These are phyloP conservation scores for Crocuta crocuta DNA, from an alignment of 2,113 vertebrate genomes.

Conservation along the genomic window DNA sequence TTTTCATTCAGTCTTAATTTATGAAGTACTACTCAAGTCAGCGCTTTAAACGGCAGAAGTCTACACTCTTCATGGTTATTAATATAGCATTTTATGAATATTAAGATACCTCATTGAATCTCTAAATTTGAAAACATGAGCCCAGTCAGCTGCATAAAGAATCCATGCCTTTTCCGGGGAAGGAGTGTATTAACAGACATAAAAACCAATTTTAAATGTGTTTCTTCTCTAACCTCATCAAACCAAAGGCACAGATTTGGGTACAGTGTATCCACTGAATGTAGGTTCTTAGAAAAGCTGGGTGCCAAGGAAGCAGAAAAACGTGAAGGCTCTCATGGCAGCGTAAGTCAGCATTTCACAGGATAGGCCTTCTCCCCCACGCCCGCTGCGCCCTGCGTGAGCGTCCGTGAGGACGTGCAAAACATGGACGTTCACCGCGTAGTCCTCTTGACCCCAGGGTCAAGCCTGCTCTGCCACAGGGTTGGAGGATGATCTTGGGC, in stretches of 20 bases:
- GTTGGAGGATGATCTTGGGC: not conserved
- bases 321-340: not conserved
- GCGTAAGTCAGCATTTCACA: not conserved
- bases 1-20: not conserved
- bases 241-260: conserved; percentile 22
- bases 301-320: not conserved
- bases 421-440: not conserved
- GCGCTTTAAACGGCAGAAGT: not conserved
- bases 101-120: conserved; percentile 42
- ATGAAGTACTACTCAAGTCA: not conserved
- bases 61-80: not conserved
- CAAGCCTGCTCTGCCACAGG: not conserved
- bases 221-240: not conserved
- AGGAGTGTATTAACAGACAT: not conserved
- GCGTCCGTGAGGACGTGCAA: not conserved
- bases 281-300: not conserved
- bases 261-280: not conserved
- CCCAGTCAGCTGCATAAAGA: not conserved
- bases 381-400: not conserved
- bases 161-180: not conserved
- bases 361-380: not conserved
- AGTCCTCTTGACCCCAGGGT: not conserved
- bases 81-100: not conserved
- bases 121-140: conserved; percentile 14
- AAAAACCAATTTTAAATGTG: conserved; percentile 13